These are phyloP conservation scores for Pyrgilauda ruficollis DNA, from an alignment of 2,113 vertebrate species.

Conservation along the genomic window DNA sequence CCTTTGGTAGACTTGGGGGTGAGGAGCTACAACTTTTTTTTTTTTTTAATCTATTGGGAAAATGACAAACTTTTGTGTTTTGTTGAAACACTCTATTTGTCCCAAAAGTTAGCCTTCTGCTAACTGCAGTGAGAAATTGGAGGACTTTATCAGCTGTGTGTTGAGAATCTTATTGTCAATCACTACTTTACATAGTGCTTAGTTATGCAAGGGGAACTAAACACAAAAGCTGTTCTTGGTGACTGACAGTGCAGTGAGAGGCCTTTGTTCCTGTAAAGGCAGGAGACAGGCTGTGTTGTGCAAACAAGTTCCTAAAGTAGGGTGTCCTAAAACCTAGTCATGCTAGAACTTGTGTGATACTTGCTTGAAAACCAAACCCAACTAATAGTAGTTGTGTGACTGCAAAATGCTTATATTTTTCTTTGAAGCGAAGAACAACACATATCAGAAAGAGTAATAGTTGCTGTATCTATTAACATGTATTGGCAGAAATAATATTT, in stretches of 20 bases:
- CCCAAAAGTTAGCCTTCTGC: neutral
- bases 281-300: neutral
- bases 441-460: rapidly evolving
- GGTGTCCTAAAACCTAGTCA: neutral
- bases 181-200: rapidly evolving
- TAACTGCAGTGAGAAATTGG: neutral
- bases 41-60: neutral
- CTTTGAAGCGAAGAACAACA: neutral
- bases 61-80: neutral
- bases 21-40: neutral
- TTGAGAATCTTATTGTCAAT: neutral
- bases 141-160: neutral
- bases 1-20: neutral
- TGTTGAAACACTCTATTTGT: neutral
- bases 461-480: neutral
- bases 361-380: neutral
- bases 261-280: neutral
- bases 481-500: neutral
- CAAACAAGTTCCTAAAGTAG: neutral
- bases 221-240: neutral
- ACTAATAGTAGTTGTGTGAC: neutral
- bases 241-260: neutral
- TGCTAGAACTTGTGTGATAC: neutral
- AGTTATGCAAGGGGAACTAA: neutral
- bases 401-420: neutral